Base-by-base conservation (phyloP, 2,888 invertebrate species). In the Tillus elongatus region DNA sequence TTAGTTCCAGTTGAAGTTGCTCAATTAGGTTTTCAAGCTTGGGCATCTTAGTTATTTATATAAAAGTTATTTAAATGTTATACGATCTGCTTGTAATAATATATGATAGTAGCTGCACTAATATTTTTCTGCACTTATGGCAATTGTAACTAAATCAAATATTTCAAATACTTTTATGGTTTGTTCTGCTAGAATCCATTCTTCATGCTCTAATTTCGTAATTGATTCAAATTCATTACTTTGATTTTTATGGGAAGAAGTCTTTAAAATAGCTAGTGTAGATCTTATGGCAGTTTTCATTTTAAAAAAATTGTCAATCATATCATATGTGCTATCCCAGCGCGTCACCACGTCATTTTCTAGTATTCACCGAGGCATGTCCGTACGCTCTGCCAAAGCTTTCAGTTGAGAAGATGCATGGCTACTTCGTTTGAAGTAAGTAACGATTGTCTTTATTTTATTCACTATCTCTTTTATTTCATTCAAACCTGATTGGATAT, bases 401-500 rank as follows among this genome's bases (percentile, higher is more conserved):
- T 33, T 14, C 24, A 50, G 35, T 35, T 43, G 38, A 13, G 15
- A 16, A 4, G 28, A n/a, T 12, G 47, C 42, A 28, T 36, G 15
- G 2, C 33, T 24, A 24, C 30, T 37, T 26, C 36, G 28, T 38
- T 40, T 39, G 36, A 45, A 49, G 38, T 26, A 37, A 27, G 39
- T 37, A 4, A 47, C 47, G 13, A 44, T 43, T 6, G 30, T 19
- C 36, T 47, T 46, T 6, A 47, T 36, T 45, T 47, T 50, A 2
- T 28, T 36, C 6, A 16, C 30, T 37, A 10, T 3, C 9, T 27
- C 30, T 27, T 33, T 26, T 29, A 42, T 35, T 40, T 43, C 38
- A 33, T 40, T 40, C 9, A 54, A 39, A 32, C 40, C 43, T 34
- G 42, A 36, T 43, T 50, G 48, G 15, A 54, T 50, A 8, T 40